A percentile compares a stretch with the other conserved stretches of the same genome.
Conservation (phyloP, 2,888 invertebrate species). For the Xestia ashworthii region DNA sequence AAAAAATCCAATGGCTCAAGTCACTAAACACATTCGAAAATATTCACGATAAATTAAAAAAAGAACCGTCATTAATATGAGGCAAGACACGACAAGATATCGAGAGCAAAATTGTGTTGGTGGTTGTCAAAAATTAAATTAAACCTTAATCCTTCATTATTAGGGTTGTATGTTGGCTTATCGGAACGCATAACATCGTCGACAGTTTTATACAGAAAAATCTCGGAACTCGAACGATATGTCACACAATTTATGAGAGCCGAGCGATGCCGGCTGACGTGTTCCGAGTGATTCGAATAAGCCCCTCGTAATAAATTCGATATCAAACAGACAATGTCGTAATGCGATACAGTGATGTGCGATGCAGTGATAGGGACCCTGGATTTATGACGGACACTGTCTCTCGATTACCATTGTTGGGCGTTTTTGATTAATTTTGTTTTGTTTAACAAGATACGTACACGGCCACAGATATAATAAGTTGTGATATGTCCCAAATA, state of each 20-base stretch:
- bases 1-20: conserved; percentile 68
- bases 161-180: conserved; percentile 69
- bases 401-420: conserved; percentile 73
- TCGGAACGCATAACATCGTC: conserved; percentile 61
- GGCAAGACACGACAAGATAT: conserved; percentile 80
- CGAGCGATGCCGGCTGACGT: conserved; percentile 82
- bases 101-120: conserved; percentile 70
- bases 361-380: conserved; percentile 81
- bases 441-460: conserved; percentile 72
- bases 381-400: conserved; percentile 83
- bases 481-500: conserved; percentile 57
- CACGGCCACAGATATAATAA: conserved; percentile 57
- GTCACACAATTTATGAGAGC: conserved; percentile 88
- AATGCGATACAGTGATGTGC: conserved; percentile 84
- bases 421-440: conserved; percentile 75
- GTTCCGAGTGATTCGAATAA: conserved; percentile 83
- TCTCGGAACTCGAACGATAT: conserved; percentile 85
- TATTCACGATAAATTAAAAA: conserved; percentile 85
- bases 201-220: conserved; percentile 79
- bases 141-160: conserved; percentile 69
- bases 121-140: conserved; percentile 65
- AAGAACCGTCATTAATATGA: conserved; percentile 86
- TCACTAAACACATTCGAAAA: conserved; percentile 75
- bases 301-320: conserved; percentile 85
- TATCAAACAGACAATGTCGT: conserved; percentile 88